These are phyloP conservation scores for Sebastes flavidus DNA, from an alignment of 2,797 vertebrate genomes.

Conservation along the genomic window DNA sequence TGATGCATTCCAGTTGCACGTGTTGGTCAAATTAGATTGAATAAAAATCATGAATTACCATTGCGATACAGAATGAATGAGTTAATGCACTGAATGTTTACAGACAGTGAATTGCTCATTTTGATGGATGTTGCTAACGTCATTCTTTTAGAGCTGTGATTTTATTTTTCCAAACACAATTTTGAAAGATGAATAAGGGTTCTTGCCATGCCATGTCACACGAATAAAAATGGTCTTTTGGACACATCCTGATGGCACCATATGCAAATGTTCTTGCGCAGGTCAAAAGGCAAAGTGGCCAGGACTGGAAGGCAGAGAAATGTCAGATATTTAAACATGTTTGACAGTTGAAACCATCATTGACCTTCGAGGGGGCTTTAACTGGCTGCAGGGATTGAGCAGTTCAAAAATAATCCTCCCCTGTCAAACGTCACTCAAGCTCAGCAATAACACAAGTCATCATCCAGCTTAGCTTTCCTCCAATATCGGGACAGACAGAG, in stretches of 20 bases:
- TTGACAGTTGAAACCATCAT: constrained; percentile 79
- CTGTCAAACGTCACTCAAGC: constrained; percentile 85
- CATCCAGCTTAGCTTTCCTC: constrained; percentile 78
- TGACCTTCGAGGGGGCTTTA: constrained; percentile 82
- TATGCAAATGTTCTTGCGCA: constrained; percentile 58
- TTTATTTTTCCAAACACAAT: constrained; percentile 30
- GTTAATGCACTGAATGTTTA: neutral
- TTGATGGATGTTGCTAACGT: neutral
- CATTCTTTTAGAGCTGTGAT: neutral
- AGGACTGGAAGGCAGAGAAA: constrained; percentile 56
- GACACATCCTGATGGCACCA: constrained; percentile 53
- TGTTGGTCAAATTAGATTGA: neutral
- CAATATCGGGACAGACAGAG: constrained; percentile 64
- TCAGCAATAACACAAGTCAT: constrained; percentile 79
- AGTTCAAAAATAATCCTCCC: constrained; percentile 81
- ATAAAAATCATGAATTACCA: neutral
- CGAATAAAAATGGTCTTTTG: constrained; percentile 29
- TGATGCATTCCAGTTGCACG: neutral
- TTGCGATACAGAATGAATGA: neutral
- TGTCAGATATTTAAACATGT: constrained; percentile 70
- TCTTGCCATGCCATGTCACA: constrained; percentile 4
- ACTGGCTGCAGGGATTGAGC: constrained; percentile 76
- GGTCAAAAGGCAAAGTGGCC: constrained; percentile 67
- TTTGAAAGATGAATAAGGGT: neutral
- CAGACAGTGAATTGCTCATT: neutral